Conservation (phyloP, 1,140 invertebrate genomes). For the Andricus grossulariae region DNA sequence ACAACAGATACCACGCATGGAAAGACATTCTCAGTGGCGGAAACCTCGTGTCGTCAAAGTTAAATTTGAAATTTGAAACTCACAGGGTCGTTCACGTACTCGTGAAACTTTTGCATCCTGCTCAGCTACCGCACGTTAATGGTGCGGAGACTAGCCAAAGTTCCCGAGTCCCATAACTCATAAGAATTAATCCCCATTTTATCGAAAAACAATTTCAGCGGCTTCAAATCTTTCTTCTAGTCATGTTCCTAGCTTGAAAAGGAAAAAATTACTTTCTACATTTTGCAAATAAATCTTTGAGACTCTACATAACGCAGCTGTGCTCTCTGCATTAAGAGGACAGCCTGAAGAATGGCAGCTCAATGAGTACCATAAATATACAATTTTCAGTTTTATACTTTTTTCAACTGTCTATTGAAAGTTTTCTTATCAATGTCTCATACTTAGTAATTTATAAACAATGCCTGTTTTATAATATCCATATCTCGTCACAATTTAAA, state of each 20-base stretch:
- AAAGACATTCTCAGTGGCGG: background rate
- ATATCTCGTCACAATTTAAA: no score
- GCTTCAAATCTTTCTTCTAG: background rate
- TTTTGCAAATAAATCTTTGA: slow-evolving; percentile 14
- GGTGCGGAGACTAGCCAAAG: slow-evolving; percentile 7
- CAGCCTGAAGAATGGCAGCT: background rate
- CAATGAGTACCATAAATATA: background rate
- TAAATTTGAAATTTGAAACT: slow-evolving; percentile 22
- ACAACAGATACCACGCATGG: background rate
- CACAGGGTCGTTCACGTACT: background rate
- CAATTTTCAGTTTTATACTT: no score
- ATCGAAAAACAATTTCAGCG: slow-evolving; percentile 15
- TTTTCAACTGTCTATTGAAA: no score
- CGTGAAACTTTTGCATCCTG: slow-evolving; percentile 18
- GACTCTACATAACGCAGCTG: background rate
- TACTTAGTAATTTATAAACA: no score
- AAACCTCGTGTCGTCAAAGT: slow-evolving; percentile 6
- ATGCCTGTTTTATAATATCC: no score
- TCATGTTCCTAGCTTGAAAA: background rate
- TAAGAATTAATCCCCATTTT: slow-evolving; percentile 9
- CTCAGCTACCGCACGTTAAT: background rate
- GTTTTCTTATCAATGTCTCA: no score
- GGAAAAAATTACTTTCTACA: background rate
- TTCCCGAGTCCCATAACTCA: slow-evolving; percentile 23
- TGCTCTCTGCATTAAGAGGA: background rate